Conservation (phyloP, 2,888 invertebrate species). For the Thera britannica region DNA sequence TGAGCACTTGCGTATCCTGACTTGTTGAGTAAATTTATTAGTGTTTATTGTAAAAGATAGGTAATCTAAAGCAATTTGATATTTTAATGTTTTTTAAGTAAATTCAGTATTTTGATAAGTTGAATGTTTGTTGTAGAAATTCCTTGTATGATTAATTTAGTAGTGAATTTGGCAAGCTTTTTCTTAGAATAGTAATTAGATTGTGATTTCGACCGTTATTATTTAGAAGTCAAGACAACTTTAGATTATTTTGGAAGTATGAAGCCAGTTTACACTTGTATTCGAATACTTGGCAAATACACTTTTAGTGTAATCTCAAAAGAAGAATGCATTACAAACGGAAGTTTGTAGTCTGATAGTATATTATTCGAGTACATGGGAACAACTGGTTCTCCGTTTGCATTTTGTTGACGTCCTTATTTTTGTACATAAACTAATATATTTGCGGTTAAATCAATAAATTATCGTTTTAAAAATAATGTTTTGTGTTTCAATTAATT, state of each 20-base stretch:
- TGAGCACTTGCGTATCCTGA: slow-evolving; percentile 80
- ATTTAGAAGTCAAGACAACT: slow-evolving; percentile 44
- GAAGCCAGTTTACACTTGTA: slow-evolving; percentile 36
- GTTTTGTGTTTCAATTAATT: slow-evolving; percentile 6
- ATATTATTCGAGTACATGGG: slow-evolving; percentile 35
- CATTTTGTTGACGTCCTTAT: slow-evolving; percentile 81
- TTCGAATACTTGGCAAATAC: slow-evolving; percentile 32
- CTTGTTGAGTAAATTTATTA: slow-evolving; percentile 57
- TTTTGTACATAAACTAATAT: slow-evolving; percentile 82
- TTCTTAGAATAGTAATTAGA: slow-evolving; percentile 55
- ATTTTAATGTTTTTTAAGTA: slow-evolving; percentile 66
- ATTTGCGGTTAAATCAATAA: slow-evolving; percentile 83
- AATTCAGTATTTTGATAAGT: slow-evolving; percentile 79
- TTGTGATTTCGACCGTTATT: slow-evolving; percentile 48
- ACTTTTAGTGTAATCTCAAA: slow-evolving; percentile 32
- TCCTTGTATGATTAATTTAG: slow-evolving; percentile 67
- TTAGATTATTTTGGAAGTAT: slow-evolving; percentile 44
- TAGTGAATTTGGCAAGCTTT: slow-evolving; percentile 67
- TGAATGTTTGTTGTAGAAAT: slow-evolving; percentile 67
- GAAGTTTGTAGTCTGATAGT: slow-evolving; percentile 23
- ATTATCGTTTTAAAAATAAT: slow-evolving; percentile 79
- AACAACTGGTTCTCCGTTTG: slow-evolving; percentile 72
- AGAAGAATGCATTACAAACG: slow-evolving; percentile 19
- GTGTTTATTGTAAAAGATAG: slow-evolving; percentile 76
- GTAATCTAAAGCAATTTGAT: slow-evolving; percentile 71